Base-by-base conservation (phyloP, 1,140 invertebrate genomes). In the Cryptotermes secundus region DNA sequence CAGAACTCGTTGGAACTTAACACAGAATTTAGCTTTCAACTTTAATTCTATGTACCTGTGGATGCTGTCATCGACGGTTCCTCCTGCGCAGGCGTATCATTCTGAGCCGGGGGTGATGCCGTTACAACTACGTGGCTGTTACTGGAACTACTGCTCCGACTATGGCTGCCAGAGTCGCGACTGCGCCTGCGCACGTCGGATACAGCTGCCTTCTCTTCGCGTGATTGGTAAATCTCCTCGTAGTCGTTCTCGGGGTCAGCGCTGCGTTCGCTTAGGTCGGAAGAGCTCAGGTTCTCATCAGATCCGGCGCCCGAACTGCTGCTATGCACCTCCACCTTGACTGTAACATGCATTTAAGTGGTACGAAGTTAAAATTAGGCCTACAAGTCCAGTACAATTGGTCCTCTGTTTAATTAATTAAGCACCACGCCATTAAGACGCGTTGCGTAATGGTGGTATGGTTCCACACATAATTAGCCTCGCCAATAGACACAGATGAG, bases 281-380 rank as follows among this genome's bases (percentile, higher is more conserved):
- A 92, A 10, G 91, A 92, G 83, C 90, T 90, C 16, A 91, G 88
- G 84, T 92, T 93, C 87, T 93, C 92, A 82, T 93, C 92, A 9
- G 92, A 92, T 83, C 92, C 92, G 19, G 87, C 87, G 4, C 87
- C 87, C 84, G 91, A 92, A 83, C 91, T 92, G 81, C 92, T 93
- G 84, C 92, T 93, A 87, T 93, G 93, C 10, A 93, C 92, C 88
- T 93, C 92, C n/a, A 92, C 93, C 89, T 93, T 93, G n/a, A 93
- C 92, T 90, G 90, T 36, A 89, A 90, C 45, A 49, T 19, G 14
- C 38, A 42, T 42, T 0, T 12, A 3, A 49, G 19, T 3, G 12
- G 45, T 49, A 19, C n/a, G n/a, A n/a, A n/a, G n/a, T n/a, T n/a
- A n/a, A n/a, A n/a, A n/a, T n/a, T 2, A 22, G 45, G 22, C 1